Evolutionary conservation across 2,888 invertebrate species (phyloP), one percentile per base, ranked within the genome.

Genomic region (Sphaeridia pumilis): DNA sequence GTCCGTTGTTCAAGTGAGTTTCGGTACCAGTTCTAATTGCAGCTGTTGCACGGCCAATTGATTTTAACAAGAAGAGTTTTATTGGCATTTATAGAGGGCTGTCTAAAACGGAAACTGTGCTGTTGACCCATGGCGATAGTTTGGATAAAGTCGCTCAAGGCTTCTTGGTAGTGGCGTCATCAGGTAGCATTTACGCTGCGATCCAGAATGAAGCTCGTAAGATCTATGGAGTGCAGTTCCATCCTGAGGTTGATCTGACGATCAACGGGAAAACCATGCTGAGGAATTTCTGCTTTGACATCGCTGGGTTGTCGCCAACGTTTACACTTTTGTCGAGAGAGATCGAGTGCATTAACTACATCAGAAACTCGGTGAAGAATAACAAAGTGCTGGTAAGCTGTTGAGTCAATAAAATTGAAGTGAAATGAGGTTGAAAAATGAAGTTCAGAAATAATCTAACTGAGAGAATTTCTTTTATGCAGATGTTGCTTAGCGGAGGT

Each of bases 201-300:
- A 87, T 98, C 67, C 85, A 86, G 67, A 88, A 89, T 74, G 93
- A 94, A 68, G 84, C 86, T 69, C 76, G 84, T 71, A 80, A 85
- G 50, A 78, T 94, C 54, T 95, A 92, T 69, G 98, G 97, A 26
- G 86, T 98, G 58, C 98, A 98, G 75, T 98, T 98, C 73, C 98
- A 98, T 72, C 98, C 97, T 0, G 97, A 98, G 77, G 88, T 98
- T 63, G 95, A 97, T 71, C 80, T 98, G 67, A 93, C 95, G 0
- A 78, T 81, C 14, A 84, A 90, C 69, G 95, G 95, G 57, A 83
- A 83, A 71, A 77, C 80, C 67, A 97, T 99, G 82, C 73, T 98
- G 67, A 82, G 83, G 58, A 95, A 95, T 74, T 98, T 98, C 74
- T 75, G 98, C 63, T 92, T 85, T 71, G 89, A 89, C 67, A 81